Conservation (phyloP, 2,888 invertebrate species). For the Eilema depressum region DNA sequence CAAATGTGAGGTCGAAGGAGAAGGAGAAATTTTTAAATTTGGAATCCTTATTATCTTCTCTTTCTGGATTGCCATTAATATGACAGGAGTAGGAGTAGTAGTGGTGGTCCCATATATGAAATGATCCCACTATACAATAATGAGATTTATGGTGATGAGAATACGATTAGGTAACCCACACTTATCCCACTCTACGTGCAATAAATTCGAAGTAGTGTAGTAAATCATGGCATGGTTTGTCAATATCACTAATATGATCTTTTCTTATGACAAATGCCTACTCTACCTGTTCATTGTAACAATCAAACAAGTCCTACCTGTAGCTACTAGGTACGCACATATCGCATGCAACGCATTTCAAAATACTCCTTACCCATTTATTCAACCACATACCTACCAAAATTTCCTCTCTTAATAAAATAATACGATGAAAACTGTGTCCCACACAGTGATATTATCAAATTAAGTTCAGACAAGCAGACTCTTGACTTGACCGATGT, state of each 20-base stretch:
- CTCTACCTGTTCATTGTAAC: too few relatives aligned
- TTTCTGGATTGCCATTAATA: too few relatives aligned
- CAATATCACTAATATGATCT: background rate
- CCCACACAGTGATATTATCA: conserved; percentile 69
- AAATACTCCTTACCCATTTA: background rate
- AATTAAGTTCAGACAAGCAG: conserved; percentile 76
- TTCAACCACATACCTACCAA: background rate
- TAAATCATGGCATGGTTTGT: background rate
- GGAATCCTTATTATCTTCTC: too few relatives aligned
- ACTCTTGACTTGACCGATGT: conserved; percentile 83
- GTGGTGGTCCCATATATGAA: background rate
- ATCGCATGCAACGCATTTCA: background rate
- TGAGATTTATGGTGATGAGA: background rate
- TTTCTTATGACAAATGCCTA: background rate
- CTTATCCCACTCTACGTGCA: background rate
- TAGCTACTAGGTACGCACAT: background rate
- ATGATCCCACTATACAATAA: background rate
- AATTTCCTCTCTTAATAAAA: conserved; percentile 24
- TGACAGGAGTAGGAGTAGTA: too few relatives aligned
- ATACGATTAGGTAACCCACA: background rate
- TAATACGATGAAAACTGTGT: conserved; percentile 66
- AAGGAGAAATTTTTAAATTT: background rate
- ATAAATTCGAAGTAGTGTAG: background rate
- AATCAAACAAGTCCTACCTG: background rate
- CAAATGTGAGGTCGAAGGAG: background rate